Percentiles rank a stretch among this genome's conserved stretches.
These are phyloP conservation scores for Lagorchestes hirsutus DNA, from an alignment of 2,797 vertebrate species.

Conservation along the genomic window DNA sequence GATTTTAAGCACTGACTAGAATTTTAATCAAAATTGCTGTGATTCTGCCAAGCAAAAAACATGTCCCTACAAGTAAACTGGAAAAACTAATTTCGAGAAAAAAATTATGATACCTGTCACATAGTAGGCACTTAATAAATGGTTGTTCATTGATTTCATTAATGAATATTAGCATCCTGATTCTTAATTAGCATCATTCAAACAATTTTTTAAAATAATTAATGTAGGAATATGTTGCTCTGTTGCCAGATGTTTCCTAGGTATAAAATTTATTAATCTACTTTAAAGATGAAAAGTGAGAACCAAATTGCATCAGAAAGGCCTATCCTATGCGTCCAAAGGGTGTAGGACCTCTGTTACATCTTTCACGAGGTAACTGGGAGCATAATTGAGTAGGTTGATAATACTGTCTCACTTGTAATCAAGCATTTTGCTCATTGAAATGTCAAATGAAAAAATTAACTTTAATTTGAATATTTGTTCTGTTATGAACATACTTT, in stretches of 20 bases:
- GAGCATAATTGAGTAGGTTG: conserved; percentile 20
- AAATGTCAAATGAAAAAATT: conserved; percentile 52
- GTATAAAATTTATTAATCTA: not conserved
- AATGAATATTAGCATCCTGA: too few species aligned
- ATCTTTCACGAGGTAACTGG: conserved; percentile 48
- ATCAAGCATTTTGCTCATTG: conserved; percentile 49
- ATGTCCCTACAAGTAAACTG: not conserved
- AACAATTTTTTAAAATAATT: not conserved
- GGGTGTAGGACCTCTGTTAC: conserved; percentile 20
- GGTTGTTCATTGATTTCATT: too few species aligned
- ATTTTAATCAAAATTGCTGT: not conserved
- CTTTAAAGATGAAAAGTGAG: not conserved
- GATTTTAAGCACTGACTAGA: not conserved
- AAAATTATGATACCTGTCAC: not conserved
- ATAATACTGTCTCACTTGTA: conserved; percentile 50
- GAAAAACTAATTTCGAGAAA: not conserved
- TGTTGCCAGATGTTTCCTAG: not conserved
- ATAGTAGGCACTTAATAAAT: not conserved
- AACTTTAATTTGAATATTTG: not conserved
- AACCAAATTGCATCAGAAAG: not conserved
- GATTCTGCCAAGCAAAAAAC: not conserved
- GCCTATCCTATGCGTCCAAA: not conserved
- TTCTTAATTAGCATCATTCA: not conserved
- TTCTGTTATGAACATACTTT: too few species aligned
- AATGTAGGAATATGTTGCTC: not conserved